Base-by-base conservation (phyloP, 2,797 vertebrate genomes). In the Oryzias dopingdopingensis region DNA sequence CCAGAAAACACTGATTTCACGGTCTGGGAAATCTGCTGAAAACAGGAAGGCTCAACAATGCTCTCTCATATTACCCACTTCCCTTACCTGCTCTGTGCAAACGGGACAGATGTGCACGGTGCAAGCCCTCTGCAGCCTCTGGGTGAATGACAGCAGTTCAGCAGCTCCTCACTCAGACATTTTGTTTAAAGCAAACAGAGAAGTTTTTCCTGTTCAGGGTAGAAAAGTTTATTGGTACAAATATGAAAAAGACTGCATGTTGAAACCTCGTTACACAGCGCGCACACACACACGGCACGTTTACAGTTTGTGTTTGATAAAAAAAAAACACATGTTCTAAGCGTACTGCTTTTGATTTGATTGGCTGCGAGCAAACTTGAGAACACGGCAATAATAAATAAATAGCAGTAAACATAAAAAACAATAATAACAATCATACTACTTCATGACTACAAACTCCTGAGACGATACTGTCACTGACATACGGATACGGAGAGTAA, bases 141-240 rank as follows among this genome's bases (percentile, higher is more conserved):
- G 16, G 24, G 6, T 5, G 56, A 66, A n/a, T 50, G 37, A 20
- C 4, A 16, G 42, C 42, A 42, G 6, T 42, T 1, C 14, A 42
- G 42, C 4, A 43, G 14, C 4, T 43, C n/a, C n/a, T 17, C 6
- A 5, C 14, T 55, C 20, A 24, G 17, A 17, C 6, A 24, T 14
- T 54, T 37, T 23, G 42, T 6, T 1, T 2, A 50, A 51, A 63
- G 58, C 3, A 61, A 56, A 10, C 12, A 16, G 52, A 52, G 14
- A 1, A 4, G 23, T 4, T 32, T 15, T 1, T 48, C 17, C 42
- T 51, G 20, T 63, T 80, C 47, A 67, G 67, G 56, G 83, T 89
- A 91, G 56, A 91, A 89, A 90, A 88, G 69, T 89, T 90, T 89
- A 90, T 91, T 91, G 76, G 76, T 89, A 91, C 86, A 90, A 91